These are phyloP conservation scores for Clarias macrocephalus DNA, from an alignment of 2,113 vertebrate species.

Conservation along the genomic window DNA sequence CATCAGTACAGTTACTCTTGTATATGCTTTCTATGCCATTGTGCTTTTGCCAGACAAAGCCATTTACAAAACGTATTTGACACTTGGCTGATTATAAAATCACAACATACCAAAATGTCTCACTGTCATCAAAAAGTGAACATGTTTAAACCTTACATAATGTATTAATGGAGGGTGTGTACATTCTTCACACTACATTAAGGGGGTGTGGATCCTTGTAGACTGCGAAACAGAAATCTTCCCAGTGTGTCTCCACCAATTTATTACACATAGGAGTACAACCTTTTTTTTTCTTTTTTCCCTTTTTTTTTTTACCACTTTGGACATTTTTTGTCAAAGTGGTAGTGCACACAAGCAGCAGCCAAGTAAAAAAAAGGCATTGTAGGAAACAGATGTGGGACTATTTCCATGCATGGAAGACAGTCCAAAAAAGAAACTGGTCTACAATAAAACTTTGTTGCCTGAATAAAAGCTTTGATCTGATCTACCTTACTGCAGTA, in stretches of 20 bases:
- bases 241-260: constrained; percentile 67
- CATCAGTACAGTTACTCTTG: constrained; percentile 57
- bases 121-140: not conserved
- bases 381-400: constrained; percentile 65
- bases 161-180: not conserved
- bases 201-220: constrained; percentile 44
- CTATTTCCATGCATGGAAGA: constrained; percentile 61
- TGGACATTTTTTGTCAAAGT: constrained; percentile 61
- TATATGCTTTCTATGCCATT: constrained; percentile 49
- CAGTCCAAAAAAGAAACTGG: constrained; percentile 59
- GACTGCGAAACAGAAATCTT: constrained; percentile 53
- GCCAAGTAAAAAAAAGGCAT: constrained; percentile 61
- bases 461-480: constrained; percentile 62
- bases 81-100: constrained; percentile 12
- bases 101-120: constrained; percentile 18
- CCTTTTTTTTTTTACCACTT: constrained; percentile 59
- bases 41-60: constrained; percentile 46
- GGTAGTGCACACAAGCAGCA: constrained; percentile 44
- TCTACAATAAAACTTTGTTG: constrained; percentile 62
- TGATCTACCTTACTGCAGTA: constrained; percentile 56
- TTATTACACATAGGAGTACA: constrained; percentile 61
- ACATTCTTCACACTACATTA: constrained; percentile 9
- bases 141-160: not conserved
- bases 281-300: constrained; percentile 50
- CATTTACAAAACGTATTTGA: constrained; percentile 1